Evolutionary conservation across 2,888 invertebrate species (phyloP).

Genomic region (Pachycephus smyrnensis): DNA sequence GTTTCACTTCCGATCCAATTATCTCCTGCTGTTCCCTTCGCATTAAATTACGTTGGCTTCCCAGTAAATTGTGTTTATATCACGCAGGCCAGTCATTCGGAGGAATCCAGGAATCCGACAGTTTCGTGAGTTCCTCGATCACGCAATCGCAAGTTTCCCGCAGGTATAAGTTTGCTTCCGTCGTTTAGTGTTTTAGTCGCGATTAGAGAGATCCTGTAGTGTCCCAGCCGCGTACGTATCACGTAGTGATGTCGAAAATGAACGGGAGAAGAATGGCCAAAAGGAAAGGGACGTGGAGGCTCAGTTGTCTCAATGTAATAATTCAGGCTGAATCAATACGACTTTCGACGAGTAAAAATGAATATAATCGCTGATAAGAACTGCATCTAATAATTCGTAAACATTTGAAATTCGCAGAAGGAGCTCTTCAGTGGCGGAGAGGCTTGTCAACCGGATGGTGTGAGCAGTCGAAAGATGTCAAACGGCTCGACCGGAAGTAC

Average conservation of each 20-base stretch:
- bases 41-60: constrained; percentile 52
- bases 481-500: constrained; percentile 88
- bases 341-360: not conserved
- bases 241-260: not conserved
- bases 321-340: not conserved
- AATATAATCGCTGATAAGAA: not conserved
- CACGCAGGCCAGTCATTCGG: not conserved
- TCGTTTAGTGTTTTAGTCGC: not conserved
- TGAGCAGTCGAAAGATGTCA: constrained; percentile 85
- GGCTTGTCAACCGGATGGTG: constrained; percentile 71
- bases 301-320: not conserved
- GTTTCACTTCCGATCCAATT: constrained; percentile 48
- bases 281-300: not conserved
- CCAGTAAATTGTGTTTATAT: constrained; percentile 10
- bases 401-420: constrained; percentile 73
- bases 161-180: not conserved
- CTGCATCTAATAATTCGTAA: not conserved
- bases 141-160: not conserved
- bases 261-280: not conserved
- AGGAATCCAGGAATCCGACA: not conserved
- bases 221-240: not conserved
- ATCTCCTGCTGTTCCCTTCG: constrained; percentile 38
- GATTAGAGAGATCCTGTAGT: not conserved
- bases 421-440: constrained; percentile 76
- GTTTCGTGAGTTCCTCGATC: not conserved